phyloP scores from a whole-genome alignment of 1,140 invertebrate species.

The Archivesica marissinica region DNA sequence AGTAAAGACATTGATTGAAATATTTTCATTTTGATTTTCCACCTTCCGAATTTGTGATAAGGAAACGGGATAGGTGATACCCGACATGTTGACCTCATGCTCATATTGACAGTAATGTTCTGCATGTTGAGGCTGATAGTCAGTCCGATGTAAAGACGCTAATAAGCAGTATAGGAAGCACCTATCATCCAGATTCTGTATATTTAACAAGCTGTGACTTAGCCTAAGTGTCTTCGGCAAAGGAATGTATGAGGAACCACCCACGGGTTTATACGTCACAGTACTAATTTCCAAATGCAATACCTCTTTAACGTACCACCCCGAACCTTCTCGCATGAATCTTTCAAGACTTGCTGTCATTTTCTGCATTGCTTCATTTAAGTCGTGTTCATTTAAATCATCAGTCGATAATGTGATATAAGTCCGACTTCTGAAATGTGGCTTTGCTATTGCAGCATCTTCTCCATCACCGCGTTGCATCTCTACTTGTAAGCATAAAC shows the following conservation, averaged over 20 bases:
- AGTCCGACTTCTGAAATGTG: conserved; percentile 26
- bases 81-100: conserved; percentile 7
- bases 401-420: conserved; percentile 14
- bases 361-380: conserved; percentile 37
- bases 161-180: no score
- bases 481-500: conserved; percentile 49
- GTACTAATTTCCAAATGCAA: no score
- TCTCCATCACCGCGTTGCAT: conserved; percentile 12
- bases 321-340: no score
- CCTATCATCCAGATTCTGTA: no score
- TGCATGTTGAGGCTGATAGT: neutral
- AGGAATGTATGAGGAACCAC: conserved; percentile 1
- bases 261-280: no score
- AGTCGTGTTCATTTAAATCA: conserved; percentile 17
- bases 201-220: no score
- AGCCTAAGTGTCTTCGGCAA: neutral
- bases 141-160: no score
- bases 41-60: neutral
- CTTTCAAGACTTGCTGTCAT: neutral
- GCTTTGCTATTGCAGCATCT: neutral
- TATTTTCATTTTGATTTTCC: conserved; percentile 46
- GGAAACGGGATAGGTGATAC: conserved; percentile 21
- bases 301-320: no score
- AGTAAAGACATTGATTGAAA: conserved; percentile 33
- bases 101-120: conserved; percentile 15